A percentile compares a stretch with the other conserved stretches of the same genome.
Evolutionary conservation across 2,888 invertebrate species (phyloP).

Genomic region (Embidobia sp.): DNA sequence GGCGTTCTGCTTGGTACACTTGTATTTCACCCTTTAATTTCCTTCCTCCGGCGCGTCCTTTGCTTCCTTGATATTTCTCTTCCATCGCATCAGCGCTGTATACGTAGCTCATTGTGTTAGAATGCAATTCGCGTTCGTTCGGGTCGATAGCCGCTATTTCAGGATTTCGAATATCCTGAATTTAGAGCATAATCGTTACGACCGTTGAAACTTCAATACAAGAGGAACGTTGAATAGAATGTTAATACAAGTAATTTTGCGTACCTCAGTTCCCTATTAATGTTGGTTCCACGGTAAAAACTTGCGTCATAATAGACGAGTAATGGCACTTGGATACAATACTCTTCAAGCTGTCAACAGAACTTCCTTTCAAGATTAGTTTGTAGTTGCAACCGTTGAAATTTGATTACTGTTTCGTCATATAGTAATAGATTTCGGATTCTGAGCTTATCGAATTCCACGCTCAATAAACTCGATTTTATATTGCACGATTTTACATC

Average conservation of each 20-base stretch:
- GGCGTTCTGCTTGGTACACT: constrained; percentile 40
- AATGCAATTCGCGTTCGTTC: constrained; percentile 62
- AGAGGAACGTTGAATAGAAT: constrained; percentile 62
- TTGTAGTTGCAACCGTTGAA: constrained; percentile 39
- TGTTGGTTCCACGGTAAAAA: constrained; percentile 59
- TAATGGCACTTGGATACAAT: constrained; percentile 52
- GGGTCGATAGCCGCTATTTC: constrained; percentile 64
- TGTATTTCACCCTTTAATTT: constrained; percentile 58
- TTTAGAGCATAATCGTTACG: constrained; percentile 63
- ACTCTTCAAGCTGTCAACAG: constrained; percentile 49
- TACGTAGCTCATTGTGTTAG: constrained; percentile 58
- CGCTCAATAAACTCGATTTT: constrained; percentile 11
- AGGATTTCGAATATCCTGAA: constrained; percentile 64
- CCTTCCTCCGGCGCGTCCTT: constrained; percentile 50
- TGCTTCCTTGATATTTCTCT: constrained; percentile 64
- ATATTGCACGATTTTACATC: no score
- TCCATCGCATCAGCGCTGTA: constrained; percentile 54
- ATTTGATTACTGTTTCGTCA: constrained; percentile 40
- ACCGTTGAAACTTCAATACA: constrained; percentile 58
- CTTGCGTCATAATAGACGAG: constrained; percentile 54
- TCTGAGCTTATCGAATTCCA: constrained; percentile 1
- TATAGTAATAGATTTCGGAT: constrained; percentile 8
- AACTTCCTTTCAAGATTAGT: constrained; percentile 56
- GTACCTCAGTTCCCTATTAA: constrained; percentile 53
- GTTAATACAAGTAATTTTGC: constrained; percentile 70